Conservation (phyloP, 2,888 invertebrate genomes). For the Automeris io region DNA sequence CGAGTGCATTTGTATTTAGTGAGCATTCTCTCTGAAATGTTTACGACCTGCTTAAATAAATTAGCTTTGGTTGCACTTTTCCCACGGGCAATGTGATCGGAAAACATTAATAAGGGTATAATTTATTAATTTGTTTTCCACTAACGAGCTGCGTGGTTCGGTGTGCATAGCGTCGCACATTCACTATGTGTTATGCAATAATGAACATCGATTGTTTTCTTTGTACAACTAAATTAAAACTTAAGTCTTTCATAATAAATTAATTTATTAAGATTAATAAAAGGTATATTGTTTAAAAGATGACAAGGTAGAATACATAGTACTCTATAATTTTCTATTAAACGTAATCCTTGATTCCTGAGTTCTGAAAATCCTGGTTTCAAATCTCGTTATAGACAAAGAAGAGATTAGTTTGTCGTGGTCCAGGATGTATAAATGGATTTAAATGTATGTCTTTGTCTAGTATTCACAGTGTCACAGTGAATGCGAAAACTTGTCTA, state of each 20-base stretch:
- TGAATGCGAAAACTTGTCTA: too few species aligned
- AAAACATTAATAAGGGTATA: constrained; percentile 44
- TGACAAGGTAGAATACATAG: too few species aligned
- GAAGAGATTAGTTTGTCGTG: too few species aligned
- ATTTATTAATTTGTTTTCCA: constrained; percentile 71
- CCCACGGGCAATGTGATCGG: constrained; percentile 59
- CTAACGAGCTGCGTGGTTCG: constrained; percentile 54
- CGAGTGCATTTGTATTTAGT: constrained; percentile 16
- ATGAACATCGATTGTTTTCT: constrained; percentile 26
- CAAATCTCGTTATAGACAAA: too few species aligned
- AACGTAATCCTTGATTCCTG: too few species aligned
- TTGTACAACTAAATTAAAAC: constrained; percentile 13
- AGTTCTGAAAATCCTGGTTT: too few species aligned
- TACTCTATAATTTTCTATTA: too few species aligned
- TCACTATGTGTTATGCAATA: constrained; percentile 38
- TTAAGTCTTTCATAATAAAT: neutral
- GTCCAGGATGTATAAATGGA: too few species aligned
- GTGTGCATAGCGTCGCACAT: constrained; percentile 39
- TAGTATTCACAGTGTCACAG: too few species aligned
- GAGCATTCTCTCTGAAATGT: constrained; percentile 20
- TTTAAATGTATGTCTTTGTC: too few species aligned
- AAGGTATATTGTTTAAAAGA: too few species aligned
- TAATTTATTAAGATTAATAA: too few species aligned
- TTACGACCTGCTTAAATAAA: constrained; percentile 27
- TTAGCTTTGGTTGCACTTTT: constrained; percentile 31